Conservation (phyloP, 2,113 vertebrate genomes). For the Beaufortia kweichowensis region DNA sequence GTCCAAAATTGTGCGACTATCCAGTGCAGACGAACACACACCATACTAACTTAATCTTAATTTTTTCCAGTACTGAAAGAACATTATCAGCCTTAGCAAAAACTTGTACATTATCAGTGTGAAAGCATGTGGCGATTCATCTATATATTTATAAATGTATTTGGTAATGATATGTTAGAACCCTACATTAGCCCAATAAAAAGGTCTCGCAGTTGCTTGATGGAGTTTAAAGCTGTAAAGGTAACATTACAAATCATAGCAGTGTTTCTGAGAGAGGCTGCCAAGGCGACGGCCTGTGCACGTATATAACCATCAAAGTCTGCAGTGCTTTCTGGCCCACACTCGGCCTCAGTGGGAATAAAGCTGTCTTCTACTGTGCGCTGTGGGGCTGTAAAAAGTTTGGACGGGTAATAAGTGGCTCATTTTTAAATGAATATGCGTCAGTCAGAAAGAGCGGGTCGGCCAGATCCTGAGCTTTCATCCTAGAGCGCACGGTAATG, state of each 20-base stretch:
- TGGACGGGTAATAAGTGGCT: constrained; percentile 57
- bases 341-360: constrained; percentile 48
- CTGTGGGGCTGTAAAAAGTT: constrained; percentile 56
- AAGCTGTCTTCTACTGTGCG: constrained; percentile 59
- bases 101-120: too few species aligned
- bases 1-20: too few species aligned
- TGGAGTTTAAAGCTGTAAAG: constrained; percentile 68
- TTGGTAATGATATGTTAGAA: constrained; percentile 63
- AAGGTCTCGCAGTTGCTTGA: constrained; percentile 64
- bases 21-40: too few species aligned
- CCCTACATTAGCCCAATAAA: constrained; percentile 65
- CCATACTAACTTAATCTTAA: too few species aligned
- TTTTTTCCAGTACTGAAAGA: too few species aligned
- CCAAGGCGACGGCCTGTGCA: constrained; percentile 47
- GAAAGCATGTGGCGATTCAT: too few species aligned
- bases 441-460: constrained; percentile 43
- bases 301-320: constrained; percentile 58
- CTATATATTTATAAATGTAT: constrained; percentile 15
- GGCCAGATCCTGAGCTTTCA: constrained; percentile 63
- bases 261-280: constrained; percentile 49
- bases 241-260: constrained; percentile 68
- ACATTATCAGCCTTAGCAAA: too few species aligned
- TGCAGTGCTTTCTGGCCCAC: constrained; percentile 39
- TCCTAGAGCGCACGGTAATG: constrained; percentile 55
- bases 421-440: constrained; percentile 54